These are phyloP conservation scores for Lochmaea capreae DNA, from an alignment of 2,888 invertebrate genomes.

Conservation along the genomic window DNA sequence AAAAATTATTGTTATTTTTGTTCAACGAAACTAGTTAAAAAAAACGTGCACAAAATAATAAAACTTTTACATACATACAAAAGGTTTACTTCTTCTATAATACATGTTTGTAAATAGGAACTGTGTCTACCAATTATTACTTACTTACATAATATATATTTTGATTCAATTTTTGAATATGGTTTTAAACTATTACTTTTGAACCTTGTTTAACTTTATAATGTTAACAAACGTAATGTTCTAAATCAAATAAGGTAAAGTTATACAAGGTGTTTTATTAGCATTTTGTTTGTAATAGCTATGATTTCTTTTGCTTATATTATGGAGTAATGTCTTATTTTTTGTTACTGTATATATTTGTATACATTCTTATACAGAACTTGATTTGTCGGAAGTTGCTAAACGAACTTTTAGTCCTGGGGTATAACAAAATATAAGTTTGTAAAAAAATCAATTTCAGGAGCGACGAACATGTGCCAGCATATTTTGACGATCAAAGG, in stretches of 20 bases:
- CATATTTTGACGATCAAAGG: too few relatives aligned
- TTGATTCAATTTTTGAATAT: neutral
- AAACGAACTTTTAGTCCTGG: neutral
- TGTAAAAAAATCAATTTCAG: too few relatives aligned
- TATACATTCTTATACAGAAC: neutral
- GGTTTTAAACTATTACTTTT: neutral
- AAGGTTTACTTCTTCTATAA: too few relatives aligned
- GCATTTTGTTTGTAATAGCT: too few relatives aligned
- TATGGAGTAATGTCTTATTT: neutral
- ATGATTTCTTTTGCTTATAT: neutral
- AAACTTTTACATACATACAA: too few relatives aligned
- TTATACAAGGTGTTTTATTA: neutral
- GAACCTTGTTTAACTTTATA: neutral
- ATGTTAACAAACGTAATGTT: neutral
- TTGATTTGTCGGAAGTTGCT: neutral
- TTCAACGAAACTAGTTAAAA: too few relatives aligned
- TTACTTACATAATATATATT: neutral
- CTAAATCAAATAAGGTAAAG: neutral
- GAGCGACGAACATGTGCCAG: too few relatives aligned
- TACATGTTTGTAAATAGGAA: neutral
- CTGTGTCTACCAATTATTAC: neutral
- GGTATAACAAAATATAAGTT: neutral
- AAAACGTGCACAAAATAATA: too few relatives aligned
- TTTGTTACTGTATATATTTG: neutral
- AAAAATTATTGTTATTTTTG: too few relatives aligned